Conservation (phyloP, 1,140 invertebrate genomes). For the Druon quercuslanigerum region DNA sequence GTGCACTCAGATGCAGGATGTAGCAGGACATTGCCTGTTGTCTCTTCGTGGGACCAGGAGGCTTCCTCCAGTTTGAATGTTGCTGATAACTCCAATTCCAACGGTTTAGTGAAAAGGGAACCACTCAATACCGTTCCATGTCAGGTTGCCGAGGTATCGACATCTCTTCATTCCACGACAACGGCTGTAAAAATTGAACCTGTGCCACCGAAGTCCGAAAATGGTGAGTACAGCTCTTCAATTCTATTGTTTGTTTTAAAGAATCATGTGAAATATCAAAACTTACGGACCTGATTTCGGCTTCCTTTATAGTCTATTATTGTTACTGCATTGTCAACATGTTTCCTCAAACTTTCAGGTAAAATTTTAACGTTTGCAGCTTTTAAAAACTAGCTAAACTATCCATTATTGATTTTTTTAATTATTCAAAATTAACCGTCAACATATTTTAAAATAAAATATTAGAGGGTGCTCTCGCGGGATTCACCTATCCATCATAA, state of each 20-base stretch:
- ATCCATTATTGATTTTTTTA: too few relatives aligned
- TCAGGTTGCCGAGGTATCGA: conserved; percentile 81
- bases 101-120: conserved; percentile 77
- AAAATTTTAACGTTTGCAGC: too few relatives aligned
- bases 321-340: too few relatives aligned
- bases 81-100: conserved; percentile 50
- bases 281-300: too few relatives aligned
- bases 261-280: too few relatives aligned
- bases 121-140: conserved; percentile 76
- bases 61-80: conserved; percentile 47
- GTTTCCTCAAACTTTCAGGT: too few relatives aligned
- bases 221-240: conserved; percentile 58
- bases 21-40: conserved; percentile 69
- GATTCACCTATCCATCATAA: too few relatives aligned
- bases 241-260: not conserved
- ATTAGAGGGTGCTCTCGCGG: too few relatives aligned
- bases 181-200: conserved; percentile 72
- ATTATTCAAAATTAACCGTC: too few relatives aligned
- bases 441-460: too few relatives aligned
- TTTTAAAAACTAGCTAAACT: too few relatives aligned
- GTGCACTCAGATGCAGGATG: conserved; percentile 71
- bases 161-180: conserved; percentile 76
- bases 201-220: conserved; percentile 68
- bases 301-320: too few relatives aligned
- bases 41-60: conserved; percentile 69